phyloP scores from a whole-genome alignment of 2,113 vertebrate genomes.

The Pomatostomus ruficeps region DNA sequence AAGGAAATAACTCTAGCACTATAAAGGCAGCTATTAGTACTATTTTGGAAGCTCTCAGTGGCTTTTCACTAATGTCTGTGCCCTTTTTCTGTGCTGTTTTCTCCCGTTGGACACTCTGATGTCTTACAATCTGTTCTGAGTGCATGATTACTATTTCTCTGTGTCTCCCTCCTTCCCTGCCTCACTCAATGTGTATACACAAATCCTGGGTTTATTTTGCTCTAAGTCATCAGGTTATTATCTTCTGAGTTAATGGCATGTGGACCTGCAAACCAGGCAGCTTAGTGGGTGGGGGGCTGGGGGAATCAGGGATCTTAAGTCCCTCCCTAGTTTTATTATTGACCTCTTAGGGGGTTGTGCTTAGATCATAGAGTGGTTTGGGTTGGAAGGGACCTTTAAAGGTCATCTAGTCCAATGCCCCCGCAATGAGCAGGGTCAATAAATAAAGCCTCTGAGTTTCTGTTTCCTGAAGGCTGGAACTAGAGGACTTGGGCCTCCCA shows the following conservation, averaged over 20 bases:
- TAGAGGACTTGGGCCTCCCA: neutral
- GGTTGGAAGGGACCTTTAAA: neutral
- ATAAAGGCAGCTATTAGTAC: conserved; percentile 59
- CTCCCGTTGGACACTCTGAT: conserved; percentile 36
- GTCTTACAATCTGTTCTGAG: conserved; percentile 44
- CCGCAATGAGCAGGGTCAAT: neutral
- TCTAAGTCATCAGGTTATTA: conserved; percentile 18
- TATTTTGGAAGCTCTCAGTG: conserved; percentile 63
- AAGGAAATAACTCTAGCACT: conserved; percentile 19
- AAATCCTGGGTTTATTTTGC: conserved; percentile 20
- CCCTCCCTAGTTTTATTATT: neutral
- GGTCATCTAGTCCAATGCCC: neutral
- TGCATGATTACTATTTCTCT: conserved; percentile 54
- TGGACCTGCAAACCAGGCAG: neutral
- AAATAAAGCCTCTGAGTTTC: neutral
- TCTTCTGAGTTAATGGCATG: conserved; percentile 7
- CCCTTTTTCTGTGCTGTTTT: conserved; percentile 53
- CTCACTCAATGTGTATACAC: conserved; percentile 30
- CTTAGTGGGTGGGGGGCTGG: neutral
- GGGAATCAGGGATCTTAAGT: neutral
- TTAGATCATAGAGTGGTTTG: neutral
- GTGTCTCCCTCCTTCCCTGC: conserved; percentile 28
- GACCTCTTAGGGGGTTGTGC: neutral
- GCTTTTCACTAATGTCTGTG: conserved; percentile 58
- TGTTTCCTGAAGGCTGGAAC: neutral